Conservation (phyloP, 2,888 invertebrate species). For the Ceratothoa steindachneri region DNA sequence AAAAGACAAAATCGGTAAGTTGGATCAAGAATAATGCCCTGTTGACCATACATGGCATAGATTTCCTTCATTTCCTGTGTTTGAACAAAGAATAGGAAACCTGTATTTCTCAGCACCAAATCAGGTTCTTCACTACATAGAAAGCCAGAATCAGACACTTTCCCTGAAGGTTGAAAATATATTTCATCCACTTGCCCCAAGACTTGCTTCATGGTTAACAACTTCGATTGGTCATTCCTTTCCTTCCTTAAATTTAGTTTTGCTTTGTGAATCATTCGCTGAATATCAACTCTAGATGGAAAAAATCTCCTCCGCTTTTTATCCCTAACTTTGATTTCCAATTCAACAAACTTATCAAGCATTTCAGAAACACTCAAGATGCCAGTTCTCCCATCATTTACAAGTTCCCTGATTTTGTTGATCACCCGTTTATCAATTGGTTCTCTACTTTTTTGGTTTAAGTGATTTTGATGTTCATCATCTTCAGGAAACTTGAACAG, state of each 20-base stretch:
- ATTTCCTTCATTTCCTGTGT: background rate
- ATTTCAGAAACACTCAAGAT: background rate
- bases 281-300: background rate
- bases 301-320: conserved; percentile 3
- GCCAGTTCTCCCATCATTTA: background rate
- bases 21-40: conserved; percentile 1
- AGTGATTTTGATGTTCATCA: background rate
- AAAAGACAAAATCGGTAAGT: background rate
- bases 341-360: background rate
- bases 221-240: background rate
- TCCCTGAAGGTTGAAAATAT: background rate
- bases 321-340: background rate
- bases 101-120: background rate
- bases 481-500: background rate
- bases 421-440: background rate
- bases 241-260: background rate
- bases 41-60: background rate
- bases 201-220: background rate
- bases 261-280: background rate
- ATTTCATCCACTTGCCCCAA: background rate
- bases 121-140: background rate
- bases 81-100: background rate
- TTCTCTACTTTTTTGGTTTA: background rate
- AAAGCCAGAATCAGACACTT: background rate
- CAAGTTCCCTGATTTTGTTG: background rate